Evolutionary conservation across 2,113 vertebrate genomes (phyloP).

Genomic region (Capreolus pygargus): DNA sequence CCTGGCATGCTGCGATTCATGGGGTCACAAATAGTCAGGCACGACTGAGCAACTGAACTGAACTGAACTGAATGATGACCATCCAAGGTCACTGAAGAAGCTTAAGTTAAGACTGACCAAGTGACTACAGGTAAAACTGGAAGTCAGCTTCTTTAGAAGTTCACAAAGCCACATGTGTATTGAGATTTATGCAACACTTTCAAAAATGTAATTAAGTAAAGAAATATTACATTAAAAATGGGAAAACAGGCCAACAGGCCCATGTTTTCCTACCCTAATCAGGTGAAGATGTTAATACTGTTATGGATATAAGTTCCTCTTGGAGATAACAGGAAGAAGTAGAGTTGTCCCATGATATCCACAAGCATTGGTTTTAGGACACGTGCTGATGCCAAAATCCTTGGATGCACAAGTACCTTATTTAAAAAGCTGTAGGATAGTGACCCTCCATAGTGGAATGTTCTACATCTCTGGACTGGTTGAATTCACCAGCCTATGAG

Average conservation of each 20-base stretch:
- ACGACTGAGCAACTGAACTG: too few relatives aligned
- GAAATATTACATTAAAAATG: background rate
- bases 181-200: background rate
- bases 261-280: background rate
- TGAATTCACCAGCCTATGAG: background rate
- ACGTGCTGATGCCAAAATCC: background rate
- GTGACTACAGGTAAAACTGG: background rate
- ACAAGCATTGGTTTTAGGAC: background rate
- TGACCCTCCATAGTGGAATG: background rate
- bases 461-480: background rate
- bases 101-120: background rate
- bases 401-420: background rate
- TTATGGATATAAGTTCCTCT: background rate
- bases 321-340: background rate
- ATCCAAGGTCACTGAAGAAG: background rate
- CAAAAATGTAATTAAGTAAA: background rate
- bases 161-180: background rate
- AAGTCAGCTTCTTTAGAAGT: background rate
- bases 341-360: background rate
- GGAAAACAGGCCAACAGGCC: background rate
- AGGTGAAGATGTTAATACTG: background rate
- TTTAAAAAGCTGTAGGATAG: background rate
- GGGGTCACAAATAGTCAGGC: too few relatives aligned
- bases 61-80: background rate
- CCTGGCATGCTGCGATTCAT: too few relatives aligned